Conservation (phyloP, 2,113 vertebrate species). For the Pedionomus torquatus region DNA sequence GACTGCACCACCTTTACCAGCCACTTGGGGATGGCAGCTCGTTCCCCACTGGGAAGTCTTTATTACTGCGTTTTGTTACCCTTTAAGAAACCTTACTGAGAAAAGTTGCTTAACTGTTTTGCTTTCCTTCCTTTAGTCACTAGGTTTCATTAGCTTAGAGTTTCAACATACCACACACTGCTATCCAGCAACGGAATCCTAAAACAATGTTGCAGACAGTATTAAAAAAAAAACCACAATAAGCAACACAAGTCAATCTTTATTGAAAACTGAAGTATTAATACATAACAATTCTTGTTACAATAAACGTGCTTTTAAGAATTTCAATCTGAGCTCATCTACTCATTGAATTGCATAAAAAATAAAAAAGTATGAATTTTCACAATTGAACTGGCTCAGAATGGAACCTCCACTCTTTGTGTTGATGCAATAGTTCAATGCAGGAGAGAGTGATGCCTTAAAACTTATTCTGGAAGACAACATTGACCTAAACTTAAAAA, state of each 20-base stretch:
- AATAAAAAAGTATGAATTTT: slow-evolving; percentile 81
- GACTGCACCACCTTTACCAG: background rate
- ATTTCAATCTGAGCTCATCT: slow-evolving; percentile 84
- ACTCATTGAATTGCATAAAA: slow-evolving; percentile 85
- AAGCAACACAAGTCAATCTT: slow-evolving; percentile 88
- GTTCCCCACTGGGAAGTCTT: background rate
- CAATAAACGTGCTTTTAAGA: slow-evolving; percentile 87
- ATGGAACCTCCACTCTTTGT: slow-evolving; percentile 75
- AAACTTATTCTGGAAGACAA: slow-evolving; percentile 84
- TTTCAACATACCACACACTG: background rate
- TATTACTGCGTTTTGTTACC: background rate
- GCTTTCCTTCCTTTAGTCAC: background rate
- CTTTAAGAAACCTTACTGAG: background rate
- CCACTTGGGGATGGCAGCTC: background rate
- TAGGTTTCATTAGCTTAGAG: background rate
- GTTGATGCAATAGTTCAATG: slow-evolving; percentile 72
- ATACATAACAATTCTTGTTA: slow-evolving; percentile 87
- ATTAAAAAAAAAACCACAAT: background rate
- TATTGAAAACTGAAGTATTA: slow-evolving; percentile 89
- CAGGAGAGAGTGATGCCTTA: slow-evolving; percentile 75
- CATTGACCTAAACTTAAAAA: slow-evolving; percentile 78
- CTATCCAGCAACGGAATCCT: background rate
- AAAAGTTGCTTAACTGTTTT: background rate
- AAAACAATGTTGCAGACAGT: background rate
- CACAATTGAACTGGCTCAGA: slow-evolving; percentile 82